Conservation (phyloP, 2,797 vertebrate genomes). For the Sebastes hubbsi region DNA sequence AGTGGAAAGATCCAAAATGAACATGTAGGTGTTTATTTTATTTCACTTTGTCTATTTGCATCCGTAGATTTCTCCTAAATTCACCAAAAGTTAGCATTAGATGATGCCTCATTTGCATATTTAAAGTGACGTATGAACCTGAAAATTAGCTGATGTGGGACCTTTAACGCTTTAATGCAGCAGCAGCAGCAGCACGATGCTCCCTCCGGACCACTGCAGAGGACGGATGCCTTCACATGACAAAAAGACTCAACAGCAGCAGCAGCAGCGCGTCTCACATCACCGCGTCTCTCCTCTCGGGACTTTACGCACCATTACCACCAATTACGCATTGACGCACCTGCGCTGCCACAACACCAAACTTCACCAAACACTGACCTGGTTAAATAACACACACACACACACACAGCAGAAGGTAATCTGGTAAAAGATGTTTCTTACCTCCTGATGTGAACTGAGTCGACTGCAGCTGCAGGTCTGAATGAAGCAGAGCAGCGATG, state of each 20-base stretch:
- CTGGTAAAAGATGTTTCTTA: neutral
- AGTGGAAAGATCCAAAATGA: no score
- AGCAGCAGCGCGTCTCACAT: neutral
- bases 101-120: no score
- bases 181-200: neutral
- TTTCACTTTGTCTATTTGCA: no score
- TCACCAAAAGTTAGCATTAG: no score
- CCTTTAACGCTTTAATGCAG: neutral
- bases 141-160: no score
- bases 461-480: no score
- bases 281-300: neutral
- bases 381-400: neutral
- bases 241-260: neutral
- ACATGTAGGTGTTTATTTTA: no score
- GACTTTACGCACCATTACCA: neutral
- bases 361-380: neutral
- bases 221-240: conserved; percentile 34
- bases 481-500: neutral
- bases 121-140: no score
- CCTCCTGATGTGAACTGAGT: no score
- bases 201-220: conserved; percentile 17
- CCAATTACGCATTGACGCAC: conserved; percentile 12
- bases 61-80: no score
- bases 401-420: neutral
- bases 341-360: neutral